Evolutionary conservation across 2,797 vertebrate genomes (phyloP).

Genomic region (Buphagus erythrorhynchus): DNA sequence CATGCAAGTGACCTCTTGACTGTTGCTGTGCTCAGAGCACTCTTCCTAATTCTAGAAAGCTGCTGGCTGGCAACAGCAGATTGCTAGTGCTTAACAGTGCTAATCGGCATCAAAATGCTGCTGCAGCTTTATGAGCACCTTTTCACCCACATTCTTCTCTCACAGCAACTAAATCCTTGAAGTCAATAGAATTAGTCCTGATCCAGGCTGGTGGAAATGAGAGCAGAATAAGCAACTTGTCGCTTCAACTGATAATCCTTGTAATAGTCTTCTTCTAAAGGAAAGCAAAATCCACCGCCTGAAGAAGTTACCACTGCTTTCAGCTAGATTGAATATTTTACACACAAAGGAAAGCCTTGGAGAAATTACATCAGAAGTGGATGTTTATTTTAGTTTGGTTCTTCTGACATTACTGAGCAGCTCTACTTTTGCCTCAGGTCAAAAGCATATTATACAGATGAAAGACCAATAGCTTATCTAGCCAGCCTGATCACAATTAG

Average conservation of each 20-base stretch:
- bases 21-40: background rate
- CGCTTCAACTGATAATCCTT: background rate
- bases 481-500: background rate
- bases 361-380: background rate
- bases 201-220: background rate
- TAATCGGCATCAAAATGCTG: constrained; percentile 29
- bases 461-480: constrained; percentile 40
- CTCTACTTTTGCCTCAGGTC: constrained; percentile 21
- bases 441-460: constrained; percentile 7
- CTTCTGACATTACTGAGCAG: background rate
- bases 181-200: constrained; percentile 30
- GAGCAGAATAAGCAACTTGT: background rate
- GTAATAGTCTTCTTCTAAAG: background rate
- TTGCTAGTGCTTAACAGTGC: background rate
- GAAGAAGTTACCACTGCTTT: background rate
- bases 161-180: background rate
- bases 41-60: background rate
- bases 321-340: background rate
- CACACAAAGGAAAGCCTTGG: background rate
- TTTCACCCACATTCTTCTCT: constrained; percentile 19
- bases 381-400: constrained; percentile 5
- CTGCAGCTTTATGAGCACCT: constrained; percentile 9
- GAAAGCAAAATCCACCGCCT: background rate
- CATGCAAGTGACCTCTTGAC: background rate
- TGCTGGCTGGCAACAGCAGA: background rate